Evolutionary conservation across 2,888 invertebrate species (phyloP).

Genomic region (Trichopoda pennipes): DNA sequence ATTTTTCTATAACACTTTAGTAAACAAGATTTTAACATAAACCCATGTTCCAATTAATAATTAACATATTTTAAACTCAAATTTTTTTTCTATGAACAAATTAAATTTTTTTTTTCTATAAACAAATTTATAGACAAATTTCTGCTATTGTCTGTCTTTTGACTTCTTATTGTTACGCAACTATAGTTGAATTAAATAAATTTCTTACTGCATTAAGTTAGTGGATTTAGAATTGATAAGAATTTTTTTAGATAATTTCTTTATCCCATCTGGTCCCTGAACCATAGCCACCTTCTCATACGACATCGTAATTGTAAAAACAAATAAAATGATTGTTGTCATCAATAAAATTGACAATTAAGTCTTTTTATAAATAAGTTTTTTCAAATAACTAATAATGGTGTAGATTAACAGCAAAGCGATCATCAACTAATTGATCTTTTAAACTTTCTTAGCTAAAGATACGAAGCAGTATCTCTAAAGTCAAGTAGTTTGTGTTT

Average conservation of each 20-base stretch:
- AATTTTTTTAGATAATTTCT: slow-evolving; percentile 4
- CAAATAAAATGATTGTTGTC: slow-evolving; percentile 21
- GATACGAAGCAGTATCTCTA: neutral
- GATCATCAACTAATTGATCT: slow-evolving; percentile 26
- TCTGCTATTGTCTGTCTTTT: too few species aligned
- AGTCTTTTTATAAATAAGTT: neutral
- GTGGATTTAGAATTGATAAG: neutral
- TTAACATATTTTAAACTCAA: too few species aligned
- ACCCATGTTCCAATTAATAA: too few species aligned
- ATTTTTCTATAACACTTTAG: too few species aligned
- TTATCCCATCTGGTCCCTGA: slow-evolving; percentile 11
- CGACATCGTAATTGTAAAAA: neutral
- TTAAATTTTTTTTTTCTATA: too few species aligned
- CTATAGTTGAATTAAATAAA: too few species aligned
- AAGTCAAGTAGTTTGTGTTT: neutral
- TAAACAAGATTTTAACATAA: too few species aligned
- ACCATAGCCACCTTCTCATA: slow-evolving; percentile 1
- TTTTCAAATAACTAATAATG: neutral
- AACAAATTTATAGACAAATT: too few species aligned
- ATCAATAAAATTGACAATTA: slow-evolving; percentile 6
- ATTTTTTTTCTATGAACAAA: too few species aligned
- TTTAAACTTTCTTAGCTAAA: neutral
- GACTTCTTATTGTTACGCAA: too few species aligned
- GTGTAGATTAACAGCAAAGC: neutral
- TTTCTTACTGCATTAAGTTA: neutral